Evolutionary conservation across 2,797 vertebrate genomes (phyloP).

Genomic region (Sebastes trivittatus): DNA sequence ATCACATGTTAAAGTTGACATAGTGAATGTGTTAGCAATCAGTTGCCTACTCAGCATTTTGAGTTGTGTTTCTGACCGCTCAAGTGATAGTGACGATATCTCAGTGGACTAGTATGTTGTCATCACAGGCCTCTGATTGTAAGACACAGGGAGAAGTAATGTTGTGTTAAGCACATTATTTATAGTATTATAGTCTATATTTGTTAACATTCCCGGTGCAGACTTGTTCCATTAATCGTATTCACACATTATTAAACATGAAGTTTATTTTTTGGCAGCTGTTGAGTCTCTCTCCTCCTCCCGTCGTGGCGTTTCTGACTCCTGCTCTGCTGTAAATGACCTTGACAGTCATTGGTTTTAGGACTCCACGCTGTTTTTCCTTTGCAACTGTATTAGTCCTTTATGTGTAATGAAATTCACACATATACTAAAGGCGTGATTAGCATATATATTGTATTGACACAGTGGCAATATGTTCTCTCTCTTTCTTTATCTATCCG

Average conservation of each 20-base stretch:
- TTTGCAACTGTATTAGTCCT: slow-evolving; percentile 52
- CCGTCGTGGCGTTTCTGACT: slow-evolving; percentile 1
- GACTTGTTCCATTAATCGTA: neutral
- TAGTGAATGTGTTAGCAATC: too few species aligned
- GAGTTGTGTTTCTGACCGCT: neutral
- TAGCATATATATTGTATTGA: slow-evolving; percentile 82
- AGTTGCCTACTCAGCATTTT: neutral
- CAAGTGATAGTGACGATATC: neutral
- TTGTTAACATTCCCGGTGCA: neutral
- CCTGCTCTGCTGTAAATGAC: slow-evolving; percentile 48
- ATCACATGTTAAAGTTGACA: too few species aligned
- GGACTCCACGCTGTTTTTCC: slow-evolving; percentile 28
- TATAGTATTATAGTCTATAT: neutral
- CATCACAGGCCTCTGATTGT: neutral
- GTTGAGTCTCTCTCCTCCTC: neutral
- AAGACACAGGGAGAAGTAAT: too few species aligned
- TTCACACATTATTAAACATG: neutral
- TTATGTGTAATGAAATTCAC: slow-evolving; percentile 71
- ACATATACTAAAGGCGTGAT: slow-evolving; percentile 73
- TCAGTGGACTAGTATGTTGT: neutral
- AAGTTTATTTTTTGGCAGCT: neutral
- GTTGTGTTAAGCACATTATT: neutral
- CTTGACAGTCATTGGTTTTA: slow-evolving; percentile 59
- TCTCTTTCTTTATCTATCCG: slow-evolving; percentile 40
- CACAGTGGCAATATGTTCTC: slow-evolving; percentile 71